Conservation (phyloP, 2,797 vertebrate species). For the Anableps anableps region DNA sequence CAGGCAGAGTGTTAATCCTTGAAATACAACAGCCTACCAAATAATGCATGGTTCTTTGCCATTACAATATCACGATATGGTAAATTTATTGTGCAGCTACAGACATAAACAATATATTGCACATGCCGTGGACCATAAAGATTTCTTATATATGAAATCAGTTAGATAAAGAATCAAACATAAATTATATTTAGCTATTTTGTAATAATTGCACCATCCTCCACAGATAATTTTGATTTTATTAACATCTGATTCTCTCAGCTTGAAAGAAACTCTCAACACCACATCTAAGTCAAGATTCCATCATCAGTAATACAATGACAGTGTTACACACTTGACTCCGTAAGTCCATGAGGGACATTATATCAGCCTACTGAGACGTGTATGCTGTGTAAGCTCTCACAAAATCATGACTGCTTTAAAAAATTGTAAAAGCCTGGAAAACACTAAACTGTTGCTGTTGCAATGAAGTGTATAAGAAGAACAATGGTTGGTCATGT, state of each 20-base stretch:
- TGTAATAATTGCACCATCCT: not conserved
- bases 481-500: not conserved
- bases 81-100: not conserved
- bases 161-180: not conserved
- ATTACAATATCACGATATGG: not conserved
- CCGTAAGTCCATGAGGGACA: not conserved
- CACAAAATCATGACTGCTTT: not conserved
- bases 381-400: not conserved
- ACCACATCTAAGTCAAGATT: not conserved
- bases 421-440: not conserved
- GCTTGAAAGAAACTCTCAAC: no score
- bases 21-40: not conserved
- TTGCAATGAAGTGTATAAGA: not conserved
- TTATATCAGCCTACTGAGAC: not conserved
- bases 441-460: not conserved
- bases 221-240: not conserved
- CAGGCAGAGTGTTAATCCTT: no score
- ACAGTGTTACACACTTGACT: no score
- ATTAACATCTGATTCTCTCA: not conserved
- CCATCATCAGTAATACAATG: not conserved
- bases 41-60: not conserved
- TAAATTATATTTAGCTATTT: not conserved
- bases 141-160: not conserved
- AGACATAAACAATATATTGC: not conserved
- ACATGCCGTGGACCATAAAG: not conserved